These are phyloP conservation scores for Macrosoma leucophasiata DNA, from an alignment of 2,888 invertebrate species.

Conservation along the genomic window DNA sequence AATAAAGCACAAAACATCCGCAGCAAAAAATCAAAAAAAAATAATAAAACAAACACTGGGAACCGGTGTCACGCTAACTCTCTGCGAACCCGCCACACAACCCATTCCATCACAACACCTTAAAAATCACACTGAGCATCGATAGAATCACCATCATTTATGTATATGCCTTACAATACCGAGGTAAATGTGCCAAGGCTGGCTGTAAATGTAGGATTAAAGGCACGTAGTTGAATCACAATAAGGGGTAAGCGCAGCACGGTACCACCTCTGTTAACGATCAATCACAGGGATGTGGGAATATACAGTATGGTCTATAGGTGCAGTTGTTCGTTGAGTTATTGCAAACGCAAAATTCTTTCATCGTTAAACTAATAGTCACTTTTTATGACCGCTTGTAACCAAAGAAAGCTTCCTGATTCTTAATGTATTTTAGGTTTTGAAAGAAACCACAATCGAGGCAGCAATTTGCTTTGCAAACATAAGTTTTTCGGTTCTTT, in stretches of 20 bases:
- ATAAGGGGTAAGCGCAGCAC: conserved; percentile 29
- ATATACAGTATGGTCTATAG: conserved; percentile 40
- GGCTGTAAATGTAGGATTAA: background rate
- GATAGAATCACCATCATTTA: conserved; percentile 8
- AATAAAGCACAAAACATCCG: background rate
- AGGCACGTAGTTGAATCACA: conserved; percentile 5
- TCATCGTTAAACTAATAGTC: conserved; percentile 16
- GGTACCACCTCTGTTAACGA: conserved; percentile 30
- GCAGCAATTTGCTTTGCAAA: too few species aligned
- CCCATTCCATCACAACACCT: conserved; percentile 44
- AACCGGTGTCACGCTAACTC: conserved; percentile 32
- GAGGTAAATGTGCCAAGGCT: background rate
- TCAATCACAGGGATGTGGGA: conserved; percentile 5
- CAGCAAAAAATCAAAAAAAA: background rate
- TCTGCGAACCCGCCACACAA: conserved; percentile 49
- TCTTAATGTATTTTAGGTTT: background rate
- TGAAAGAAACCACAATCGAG: conserved; percentile 15
- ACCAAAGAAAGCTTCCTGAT: too few species aligned
- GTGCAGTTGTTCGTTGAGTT: conserved; percentile 44
- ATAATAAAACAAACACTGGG: conserved; percentile 33
- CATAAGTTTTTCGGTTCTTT: too few species aligned
- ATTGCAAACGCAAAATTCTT: too few species aligned
- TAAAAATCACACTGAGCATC: conserved; percentile 12
- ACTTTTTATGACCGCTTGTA: background rate
- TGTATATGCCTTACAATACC: conserved; percentile 10